Evolutionary conservation across 2,113 vertebrate genomes (phyloP).

Genomic region (Rhea pennata): DNA sequence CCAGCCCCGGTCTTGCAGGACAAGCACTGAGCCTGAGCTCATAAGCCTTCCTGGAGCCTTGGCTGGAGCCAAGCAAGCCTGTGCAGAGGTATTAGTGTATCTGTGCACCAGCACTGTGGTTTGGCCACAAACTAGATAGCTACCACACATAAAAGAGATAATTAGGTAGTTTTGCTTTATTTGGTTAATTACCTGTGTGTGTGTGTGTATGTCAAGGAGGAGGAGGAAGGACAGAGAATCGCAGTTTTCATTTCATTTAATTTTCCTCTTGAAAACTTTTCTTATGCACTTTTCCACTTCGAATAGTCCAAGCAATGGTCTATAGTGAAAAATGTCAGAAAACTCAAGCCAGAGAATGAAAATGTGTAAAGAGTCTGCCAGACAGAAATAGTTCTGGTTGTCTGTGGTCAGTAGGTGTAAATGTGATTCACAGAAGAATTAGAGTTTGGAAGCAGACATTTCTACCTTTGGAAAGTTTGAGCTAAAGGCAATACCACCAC

Average conservation of each 20-base stretch:
- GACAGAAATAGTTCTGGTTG: background rate
- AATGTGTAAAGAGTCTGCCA: background rate
- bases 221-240: background rate
- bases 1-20: background rate
- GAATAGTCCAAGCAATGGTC: background rate
- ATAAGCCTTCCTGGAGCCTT: background rate
- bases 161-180: background rate
- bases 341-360: background rate
- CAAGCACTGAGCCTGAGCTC: background rate
- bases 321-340: background rate
- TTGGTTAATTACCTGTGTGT: background rate
- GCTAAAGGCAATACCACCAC: background rate
- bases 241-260: background rate
- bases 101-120: background rate
- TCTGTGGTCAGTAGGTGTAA: background rate
- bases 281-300: background rate
- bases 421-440: background rate
- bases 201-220: background rate
- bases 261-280: background rate
- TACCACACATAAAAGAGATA: background rate
- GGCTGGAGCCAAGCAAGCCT: background rate
- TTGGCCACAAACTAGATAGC: background rate
- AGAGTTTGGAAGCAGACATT: background rate
- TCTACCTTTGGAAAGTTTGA: background rate
- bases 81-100: fast-evolving